Conservation (phyloP, 2,797 vertebrate species). For the Somateria mollissima region DNA sequence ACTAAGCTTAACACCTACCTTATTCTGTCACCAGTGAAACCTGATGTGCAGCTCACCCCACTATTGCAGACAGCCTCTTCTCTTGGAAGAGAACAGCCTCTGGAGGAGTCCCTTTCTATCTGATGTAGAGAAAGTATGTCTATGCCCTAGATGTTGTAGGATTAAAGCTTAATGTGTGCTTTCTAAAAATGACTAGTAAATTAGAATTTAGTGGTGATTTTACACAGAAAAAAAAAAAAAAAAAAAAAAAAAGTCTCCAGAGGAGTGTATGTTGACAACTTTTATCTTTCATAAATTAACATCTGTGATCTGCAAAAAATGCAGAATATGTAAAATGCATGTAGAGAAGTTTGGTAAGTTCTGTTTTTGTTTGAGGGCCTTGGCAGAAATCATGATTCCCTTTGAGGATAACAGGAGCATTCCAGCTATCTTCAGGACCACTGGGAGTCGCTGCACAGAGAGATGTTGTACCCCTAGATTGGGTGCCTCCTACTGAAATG, state of each 20-base stretch:
- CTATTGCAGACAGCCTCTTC: fast-evolving
- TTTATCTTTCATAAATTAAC: background rate
- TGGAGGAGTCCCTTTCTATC: background rate
- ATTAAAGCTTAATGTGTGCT: background rate
- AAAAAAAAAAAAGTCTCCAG: background rate
- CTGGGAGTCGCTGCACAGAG: background rate
- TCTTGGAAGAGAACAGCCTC: background rate
- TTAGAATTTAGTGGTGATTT: background rate
- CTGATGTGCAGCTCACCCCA: background rate
- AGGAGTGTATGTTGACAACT: background rate
- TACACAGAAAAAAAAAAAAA: background rate
- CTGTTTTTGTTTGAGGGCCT: background rate
- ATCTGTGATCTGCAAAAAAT: background rate
- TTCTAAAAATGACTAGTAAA: background rate
- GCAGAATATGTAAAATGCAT: background rate
- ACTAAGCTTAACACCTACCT: background rate
- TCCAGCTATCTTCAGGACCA: background rate
- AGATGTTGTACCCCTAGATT: background rate
- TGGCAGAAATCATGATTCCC: background rate
- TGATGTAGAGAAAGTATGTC: background rate
- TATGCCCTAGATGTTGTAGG: background rate
- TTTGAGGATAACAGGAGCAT: background rate
- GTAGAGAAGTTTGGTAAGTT: background rate
- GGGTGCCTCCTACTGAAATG: background rate
- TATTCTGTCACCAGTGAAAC: background rate